These are phyloP conservation scores for Ornithorhynchus anatinus DNA, from an alignment of 2,113 vertebrate species.

Conservation along the genomic window DNA sequence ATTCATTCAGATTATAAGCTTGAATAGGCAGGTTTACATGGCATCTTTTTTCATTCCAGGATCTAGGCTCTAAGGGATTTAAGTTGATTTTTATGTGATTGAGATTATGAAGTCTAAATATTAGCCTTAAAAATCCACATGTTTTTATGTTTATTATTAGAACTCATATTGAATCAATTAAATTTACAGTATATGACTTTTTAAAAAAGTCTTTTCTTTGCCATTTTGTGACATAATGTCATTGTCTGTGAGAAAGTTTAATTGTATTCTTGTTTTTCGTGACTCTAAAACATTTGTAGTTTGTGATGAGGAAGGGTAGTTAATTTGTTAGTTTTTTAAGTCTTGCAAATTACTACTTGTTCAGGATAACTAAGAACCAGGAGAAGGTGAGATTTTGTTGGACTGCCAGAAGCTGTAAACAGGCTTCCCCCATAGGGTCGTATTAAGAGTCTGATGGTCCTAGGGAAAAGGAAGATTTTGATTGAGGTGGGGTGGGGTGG, in stretches of 20 bases:
- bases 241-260: neutral
- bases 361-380: too few relatives aligned
- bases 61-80: constrained; percentile 55
- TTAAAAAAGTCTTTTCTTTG: constrained; percentile 13
- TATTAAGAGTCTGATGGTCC: too few relatives aligned
- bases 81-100: constrained; percentile 17
- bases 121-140: constrained; percentile 18
- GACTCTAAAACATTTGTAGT: constrained; percentile 9
- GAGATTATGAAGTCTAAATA: neutral
- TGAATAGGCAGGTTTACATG: constrained; percentile 55
- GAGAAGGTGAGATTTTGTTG: too few relatives aligned
- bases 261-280: constrained; percentile 16
- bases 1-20: constrained; percentile 75
- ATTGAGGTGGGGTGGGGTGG: too few relatives aligned
- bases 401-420: too few relatives aligned
- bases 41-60: constrained; percentile 37
- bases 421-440: too few relatives aligned
- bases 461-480: too few relatives aligned
- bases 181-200: constrained; percentile 10
- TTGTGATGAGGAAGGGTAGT: neutral
- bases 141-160: neutral
- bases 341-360: too few relatives aligned
- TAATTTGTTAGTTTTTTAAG: constrained; percentile 6
- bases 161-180: constrained; percentile 3
- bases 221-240: neutral